Evolutionary conservation across 2,113 vertebrate species (phyloP).

Genomic region (Neotoma lepida): DNA sequence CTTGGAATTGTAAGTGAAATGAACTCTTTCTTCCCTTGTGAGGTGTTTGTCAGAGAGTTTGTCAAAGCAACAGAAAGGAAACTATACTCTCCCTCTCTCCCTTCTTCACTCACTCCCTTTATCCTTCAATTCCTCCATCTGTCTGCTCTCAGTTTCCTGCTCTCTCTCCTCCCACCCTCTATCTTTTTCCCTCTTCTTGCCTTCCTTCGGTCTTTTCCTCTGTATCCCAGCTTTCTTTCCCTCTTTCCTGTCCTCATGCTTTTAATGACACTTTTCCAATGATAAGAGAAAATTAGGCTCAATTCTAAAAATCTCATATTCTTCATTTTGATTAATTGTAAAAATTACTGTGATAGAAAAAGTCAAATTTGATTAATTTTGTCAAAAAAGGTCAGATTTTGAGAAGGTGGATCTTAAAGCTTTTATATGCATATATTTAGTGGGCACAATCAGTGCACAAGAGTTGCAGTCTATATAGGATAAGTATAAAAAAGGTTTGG

Average conservation of each 20-base stretch:
- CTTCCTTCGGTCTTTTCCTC: not conserved
- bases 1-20: no score
- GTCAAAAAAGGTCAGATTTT: not conserved
- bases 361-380: not conserved
- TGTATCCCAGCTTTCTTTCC: not conserved
- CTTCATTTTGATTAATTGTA: not conserved
- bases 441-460: no score
- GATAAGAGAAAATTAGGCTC: not conserved
- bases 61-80: not conserved
- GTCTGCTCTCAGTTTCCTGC: not conserved
- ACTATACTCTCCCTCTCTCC: not conserved
- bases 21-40: not conserved
- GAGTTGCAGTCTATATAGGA: not conserved
- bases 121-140: no score
- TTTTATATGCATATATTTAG: no score
- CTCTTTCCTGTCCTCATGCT: not conserved
- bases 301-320: not conserved
- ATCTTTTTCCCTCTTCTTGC: rapidly evolving
- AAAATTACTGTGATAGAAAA: not conserved
- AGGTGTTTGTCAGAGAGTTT: not conserved
- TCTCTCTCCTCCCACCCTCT: not conserved
- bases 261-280: no score
- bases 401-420: not conserved
- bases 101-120: not conserved
- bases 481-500: not conserved